Percentiles rank a stretch among this genome's conserved stretches.
Conservation (phyloP, 2,888 invertebrate genomes). For the Drosophila kanekoi region DNA sequence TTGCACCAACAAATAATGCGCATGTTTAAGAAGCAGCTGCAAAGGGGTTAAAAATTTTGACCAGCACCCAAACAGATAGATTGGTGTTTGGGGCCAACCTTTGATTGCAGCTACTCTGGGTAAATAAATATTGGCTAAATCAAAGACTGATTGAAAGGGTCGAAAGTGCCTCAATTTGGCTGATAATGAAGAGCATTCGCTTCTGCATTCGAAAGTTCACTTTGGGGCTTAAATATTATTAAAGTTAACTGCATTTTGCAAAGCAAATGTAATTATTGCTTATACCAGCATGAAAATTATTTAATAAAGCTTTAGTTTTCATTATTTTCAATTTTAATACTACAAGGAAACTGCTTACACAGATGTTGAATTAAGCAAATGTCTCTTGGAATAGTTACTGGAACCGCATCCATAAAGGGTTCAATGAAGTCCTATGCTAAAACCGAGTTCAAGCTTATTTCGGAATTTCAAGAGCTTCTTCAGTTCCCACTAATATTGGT, state of each 20-base stretch:
- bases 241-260: slow-evolving; percentile 2
- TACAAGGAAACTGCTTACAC: not conserved
- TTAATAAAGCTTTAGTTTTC: not conserved
- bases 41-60: slow-evolving; percentile 4
- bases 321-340: not conserved
- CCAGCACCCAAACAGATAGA: slow-evolving; percentile 8
- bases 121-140: slow-evolving; percentile 72
- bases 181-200: slow-evolving; percentile 34
- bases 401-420: too few relatives aligned
- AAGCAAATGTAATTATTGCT: slow-evolving; percentile 2
- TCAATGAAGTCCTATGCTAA: too few relatives aligned
- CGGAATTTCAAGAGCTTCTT: too few relatives aligned
- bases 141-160: slow-evolving; percentile 62
- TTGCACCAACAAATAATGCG: slow-evolving; percentile 48
- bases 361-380: too few relatives aligned
- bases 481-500: too few relatives aligned
- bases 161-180: slow-evolving; percentile 31
- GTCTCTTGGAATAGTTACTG: too few relatives aligned
- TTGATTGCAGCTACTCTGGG: slow-evolving; percentile 65
- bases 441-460: too few relatives aligned
- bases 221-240: not conserved
- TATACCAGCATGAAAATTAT: not conserved
- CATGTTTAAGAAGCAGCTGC: slow-evolving; percentile 23
- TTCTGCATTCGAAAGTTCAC: slow-evolving; percentile 11
- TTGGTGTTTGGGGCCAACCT: slow-evolving; percentile 20